Evolutionary conservation across 2,113 vertebrate species (phyloP).

Genomic region (Trogon surrucura): DNA sequence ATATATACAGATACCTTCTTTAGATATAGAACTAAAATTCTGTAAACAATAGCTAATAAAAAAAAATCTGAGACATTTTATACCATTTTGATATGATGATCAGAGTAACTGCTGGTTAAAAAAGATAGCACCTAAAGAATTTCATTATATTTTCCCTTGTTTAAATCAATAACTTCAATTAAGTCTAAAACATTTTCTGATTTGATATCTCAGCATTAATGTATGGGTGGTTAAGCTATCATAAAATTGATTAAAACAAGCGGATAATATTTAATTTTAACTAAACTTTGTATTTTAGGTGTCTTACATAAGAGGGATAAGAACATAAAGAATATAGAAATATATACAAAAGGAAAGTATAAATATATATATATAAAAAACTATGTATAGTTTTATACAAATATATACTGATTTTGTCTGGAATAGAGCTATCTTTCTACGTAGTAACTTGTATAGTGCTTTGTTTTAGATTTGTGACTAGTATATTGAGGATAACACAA

Average conservation of each 20-base stretch:
- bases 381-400: no score
- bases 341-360: no score
- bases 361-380: no score
- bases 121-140: not conserved
- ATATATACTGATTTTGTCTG: not conserved
- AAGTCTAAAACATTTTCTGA: not conserved
- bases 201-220: not conserved
- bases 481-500: not conserved
- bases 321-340: not conserved
- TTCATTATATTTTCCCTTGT: not conserved
- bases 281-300: not conserved
- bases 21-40: not conserved
- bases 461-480: not conserved
- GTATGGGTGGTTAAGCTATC: not conserved
- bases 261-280: not conserved
- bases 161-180: not conserved
- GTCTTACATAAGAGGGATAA: not conserved
- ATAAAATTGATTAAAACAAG: not conserved
- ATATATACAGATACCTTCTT: not conserved
- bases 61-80: not conserved
- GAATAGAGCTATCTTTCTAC: no score
- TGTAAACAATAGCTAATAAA: not conserved
- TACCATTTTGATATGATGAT: not conserved
- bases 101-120: not conserved
- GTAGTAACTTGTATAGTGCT: not conserved